Base-by-base conservation (phyloP, 2,113 vertebrate genomes). In the Cardinalis cardinalis region DNA sequence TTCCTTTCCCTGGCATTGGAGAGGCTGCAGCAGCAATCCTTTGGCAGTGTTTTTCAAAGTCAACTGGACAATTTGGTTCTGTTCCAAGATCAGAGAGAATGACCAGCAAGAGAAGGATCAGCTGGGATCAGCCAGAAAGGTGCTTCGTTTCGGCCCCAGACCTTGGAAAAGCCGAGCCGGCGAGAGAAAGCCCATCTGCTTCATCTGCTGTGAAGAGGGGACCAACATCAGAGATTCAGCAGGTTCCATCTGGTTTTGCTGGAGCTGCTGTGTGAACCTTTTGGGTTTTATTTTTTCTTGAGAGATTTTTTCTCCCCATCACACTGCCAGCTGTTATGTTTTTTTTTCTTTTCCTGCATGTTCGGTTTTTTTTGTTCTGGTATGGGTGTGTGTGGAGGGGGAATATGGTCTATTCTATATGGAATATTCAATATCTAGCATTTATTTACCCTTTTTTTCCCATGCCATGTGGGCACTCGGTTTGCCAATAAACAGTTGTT, bases 391-490 rank as follows among this genome's bases (percentile, higher is more conserved):
- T 16, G 17, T 0, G 8, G 3, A 5, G 10, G 4, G 14, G 10
- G 5, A 38, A 10, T 83, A 55, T 55, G 12, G 18, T 53, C 18
- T 32, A 26, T 25, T 49, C 48, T 15, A 49, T 26, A 49, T 26
- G 4, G 48, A 38, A 28, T 18, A 7, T 38, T 53, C 21, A 26
- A 14, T 72, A 53, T 20, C 21, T 32, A 18, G 12, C 3, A 28
- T n/a, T 55, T 28, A 40, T 29, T 46, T 36, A 36, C 6, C 6
- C 5, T 14, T 38, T 31, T 31, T 38, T 36, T 3, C 7, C n/a
- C 0, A 0, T 32, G 21, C 40, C 1, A 1, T 28, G 11, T 63
- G 7, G 28, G 6, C 58, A 38, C 7, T 38, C 0, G 0, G 7
- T n/a, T 71, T 63, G 23, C 23, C 40, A 55, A 55, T 46, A 19